Percentiles rank a stretch among this genome's conserved stretches.
Conservation (phyloP, 2,113 vertebrate genomes). For the Paramisgurnus dabryanus region DNA sequence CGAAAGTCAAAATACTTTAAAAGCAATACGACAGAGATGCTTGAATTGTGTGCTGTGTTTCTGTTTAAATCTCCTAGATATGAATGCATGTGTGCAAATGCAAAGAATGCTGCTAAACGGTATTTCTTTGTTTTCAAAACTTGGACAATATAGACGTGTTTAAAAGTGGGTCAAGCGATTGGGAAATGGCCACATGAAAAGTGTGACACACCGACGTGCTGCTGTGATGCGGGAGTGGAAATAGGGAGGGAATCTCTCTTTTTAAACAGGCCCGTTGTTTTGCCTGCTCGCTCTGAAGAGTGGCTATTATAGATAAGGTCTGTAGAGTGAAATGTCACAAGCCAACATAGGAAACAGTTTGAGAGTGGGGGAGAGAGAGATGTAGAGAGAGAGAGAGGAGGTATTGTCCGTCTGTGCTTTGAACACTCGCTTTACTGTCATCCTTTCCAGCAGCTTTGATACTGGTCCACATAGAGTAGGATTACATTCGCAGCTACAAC, state of each 20-base stretch:
- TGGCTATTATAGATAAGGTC: slow-evolving; percentile 13
- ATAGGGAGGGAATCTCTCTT: neutral
- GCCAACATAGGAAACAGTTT: slow-evolving; percentile 36
- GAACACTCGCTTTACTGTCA: neutral
- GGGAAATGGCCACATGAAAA: too few species aligned
- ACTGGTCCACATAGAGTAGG: slow-evolving; percentile 1
- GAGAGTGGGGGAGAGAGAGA: slow-evolving; percentile 13
- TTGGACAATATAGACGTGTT: too few species aligned
- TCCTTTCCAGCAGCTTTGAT: slow-evolving; percentile 5
- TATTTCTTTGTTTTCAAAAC: too few species aligned
- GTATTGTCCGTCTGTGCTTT: slow-evolving; percentile 21
- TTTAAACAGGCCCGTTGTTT: slow-evolving; percentile 23
- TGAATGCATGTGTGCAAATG: too few species aligned
- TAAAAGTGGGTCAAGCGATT: too few species aligned
- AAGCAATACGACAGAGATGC: too few species aligned
- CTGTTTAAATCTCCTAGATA: too few species aligned
- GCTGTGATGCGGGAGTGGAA: slow-evolving; percentile 29
- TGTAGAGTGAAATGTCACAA: slow-evolving; percentile 48
- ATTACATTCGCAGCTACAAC: neutral
- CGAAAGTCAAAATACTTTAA: too few species aligned
- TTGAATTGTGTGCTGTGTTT: too few species aligned
- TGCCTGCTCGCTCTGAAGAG: slow-evolving; percentile 15
- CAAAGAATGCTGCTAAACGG: too few species aligned
- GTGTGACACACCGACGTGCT: neutral
- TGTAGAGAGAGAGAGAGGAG: slow-evolving; percentile 20